phyloP scores from a whole-genome alignment of 2,888 invertebrate genomes.

The Hyposoter didymator region DNA sequence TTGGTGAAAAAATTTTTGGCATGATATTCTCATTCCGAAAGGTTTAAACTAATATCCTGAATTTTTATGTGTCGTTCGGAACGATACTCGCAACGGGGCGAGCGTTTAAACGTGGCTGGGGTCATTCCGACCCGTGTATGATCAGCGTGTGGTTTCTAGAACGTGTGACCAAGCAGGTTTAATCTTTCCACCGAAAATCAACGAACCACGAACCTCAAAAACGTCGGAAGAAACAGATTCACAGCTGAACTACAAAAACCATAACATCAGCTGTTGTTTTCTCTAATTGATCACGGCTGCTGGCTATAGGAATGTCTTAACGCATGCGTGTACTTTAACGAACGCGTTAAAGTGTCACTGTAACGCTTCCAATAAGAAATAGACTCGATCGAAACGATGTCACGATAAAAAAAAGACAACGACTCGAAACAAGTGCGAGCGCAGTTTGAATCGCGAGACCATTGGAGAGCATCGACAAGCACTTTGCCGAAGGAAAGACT shows the following conservation, averaged over 20 bases:
- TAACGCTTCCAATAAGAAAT: background rate
- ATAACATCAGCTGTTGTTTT: background rate
- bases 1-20: no score
- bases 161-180: no score
- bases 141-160: no score
- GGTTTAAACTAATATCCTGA: no score
- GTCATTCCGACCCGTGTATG: no score
- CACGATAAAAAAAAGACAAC: background rate
- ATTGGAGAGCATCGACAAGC: conserved; percentile 1
- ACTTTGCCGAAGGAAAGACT: background rate
- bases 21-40: no score
- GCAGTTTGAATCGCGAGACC: background rate
- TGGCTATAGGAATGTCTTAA: background rate
- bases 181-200: background rate
- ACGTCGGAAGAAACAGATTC: background rate
- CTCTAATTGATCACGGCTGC: background rate
- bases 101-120: no score
- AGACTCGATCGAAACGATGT: background rate
- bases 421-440: background rate
- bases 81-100: no score
- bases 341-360: background rate
- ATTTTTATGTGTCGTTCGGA: no score
- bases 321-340: background rate
- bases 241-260: background rate
- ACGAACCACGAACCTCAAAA: background rate